Conservation (phyloP, 2,797 vertebrate genomes). For the Acanthurus tractus region DNA sequence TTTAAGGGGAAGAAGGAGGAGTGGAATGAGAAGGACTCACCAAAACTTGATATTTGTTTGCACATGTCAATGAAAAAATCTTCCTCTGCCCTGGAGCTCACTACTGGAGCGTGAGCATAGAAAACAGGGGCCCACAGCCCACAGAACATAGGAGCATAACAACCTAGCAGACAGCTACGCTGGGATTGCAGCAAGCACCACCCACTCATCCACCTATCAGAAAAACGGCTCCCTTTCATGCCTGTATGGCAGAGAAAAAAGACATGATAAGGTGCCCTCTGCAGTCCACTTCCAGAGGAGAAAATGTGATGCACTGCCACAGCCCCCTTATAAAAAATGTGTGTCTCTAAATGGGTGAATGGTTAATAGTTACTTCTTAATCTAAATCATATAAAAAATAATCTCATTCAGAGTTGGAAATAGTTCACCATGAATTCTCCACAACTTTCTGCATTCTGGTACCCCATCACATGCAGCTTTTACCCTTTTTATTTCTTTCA, state of each 20-base stretch:
- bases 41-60: constrained; percentile 10
- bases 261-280: too few species aligned
- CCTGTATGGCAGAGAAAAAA: too few species aligned
- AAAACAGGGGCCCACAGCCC: constrained; percentile 1
- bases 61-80: constrained; percentile 6
- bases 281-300: too few species aligned
- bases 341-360: too few species aligned
- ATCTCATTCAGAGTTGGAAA: not conserved
- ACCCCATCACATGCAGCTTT: not conserved
- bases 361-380: not conserved
- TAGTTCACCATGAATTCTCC: not conserved
- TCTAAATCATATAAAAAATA: not conserved
- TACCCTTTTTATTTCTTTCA: not conserved
- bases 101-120: not conserved
- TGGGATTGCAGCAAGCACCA: not conserved
- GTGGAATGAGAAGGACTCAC: not conserved
- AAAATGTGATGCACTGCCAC: too few species aligned
- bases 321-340: too few species aligned
- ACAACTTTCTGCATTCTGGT: too few species aligned
- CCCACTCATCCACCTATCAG: too few species aligned
- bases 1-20: not conserved
- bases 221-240: too few species aligned
- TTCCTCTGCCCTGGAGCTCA: constrained; percentile 4
- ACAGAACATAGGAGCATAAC: constrained; percentile 1
- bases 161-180: constrained; percentile 5